Evolutionary conservation across 92 coral and sea anemone species (phyloP).

Genomic region (Zoanthus gigantus): DNA sequence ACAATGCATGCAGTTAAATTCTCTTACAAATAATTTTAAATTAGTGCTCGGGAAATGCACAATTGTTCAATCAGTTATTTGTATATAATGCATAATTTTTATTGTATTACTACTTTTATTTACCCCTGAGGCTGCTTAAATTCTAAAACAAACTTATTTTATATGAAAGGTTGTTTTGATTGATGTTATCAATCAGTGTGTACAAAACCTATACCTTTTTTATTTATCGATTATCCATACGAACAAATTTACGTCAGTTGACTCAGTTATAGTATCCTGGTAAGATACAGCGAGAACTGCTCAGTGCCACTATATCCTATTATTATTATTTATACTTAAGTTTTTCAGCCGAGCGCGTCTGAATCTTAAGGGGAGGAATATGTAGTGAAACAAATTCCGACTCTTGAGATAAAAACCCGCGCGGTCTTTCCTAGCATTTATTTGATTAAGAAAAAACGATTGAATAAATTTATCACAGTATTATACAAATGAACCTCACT

Average conservation of each 20-base stretch:
- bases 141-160: neutral
- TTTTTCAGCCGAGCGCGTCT: slow-evolving; percentile 31
- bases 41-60: neutral
- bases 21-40: neutral
- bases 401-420: neutral
- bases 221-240: neutral
- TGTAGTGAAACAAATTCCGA: slow-evolving; percentile 19
- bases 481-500: too few relatives aligned
- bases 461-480: too few relatives aligned
- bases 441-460: too few relatives aligned
- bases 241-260: neutral
- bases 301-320: slow-evolving; percentile 10
- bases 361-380: slow-evolving; percentile 41
- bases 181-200: neutral
- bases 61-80: neutral
- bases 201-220: neutral
- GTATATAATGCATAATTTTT: neutral
- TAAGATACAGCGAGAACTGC: slow-evolving; percentile 31
- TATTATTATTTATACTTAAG: neutral
- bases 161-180: neutral
- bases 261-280: slow-evolving; percentile 38
- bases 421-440: too few relatives aligned
- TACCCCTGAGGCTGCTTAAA: slow-evolving; percentile 9
- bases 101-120: neutral
- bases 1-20: neutral